Percentiles rank a stretch among this genome's conserved stretches.
These are phyloP conservation scores for Tringa solitaria DNA, from an alignment of 2,113 vertebrate genomes.

Conservation along the genomic window DNA sequence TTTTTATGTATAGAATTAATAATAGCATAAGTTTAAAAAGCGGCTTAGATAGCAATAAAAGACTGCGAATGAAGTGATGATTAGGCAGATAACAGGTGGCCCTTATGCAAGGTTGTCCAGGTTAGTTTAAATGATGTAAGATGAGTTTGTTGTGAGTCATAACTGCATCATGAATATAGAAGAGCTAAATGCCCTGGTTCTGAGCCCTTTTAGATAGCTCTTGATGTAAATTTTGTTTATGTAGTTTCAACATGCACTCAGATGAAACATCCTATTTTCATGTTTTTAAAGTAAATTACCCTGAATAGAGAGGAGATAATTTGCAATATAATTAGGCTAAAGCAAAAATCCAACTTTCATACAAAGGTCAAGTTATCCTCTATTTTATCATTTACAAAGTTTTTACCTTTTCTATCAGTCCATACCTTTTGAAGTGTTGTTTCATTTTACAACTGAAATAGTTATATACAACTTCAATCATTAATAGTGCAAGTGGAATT, in stretches of 20 bases:
- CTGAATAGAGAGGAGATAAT: constrained; percentile 30
- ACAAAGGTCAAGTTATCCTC: constrained; percentile 52
- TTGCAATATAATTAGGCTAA: constrained; percentile 46
- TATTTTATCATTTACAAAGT: background rate
- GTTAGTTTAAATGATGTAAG: constrained; percentile 1
- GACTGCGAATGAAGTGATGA: constrained; percentile 30
- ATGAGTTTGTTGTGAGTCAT: constrained; percentile 28
- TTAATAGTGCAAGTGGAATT: background rate
- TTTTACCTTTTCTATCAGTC: background rate
- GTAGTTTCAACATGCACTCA: constrained; percentile 31
- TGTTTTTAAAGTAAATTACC: constrained; percentile 60
- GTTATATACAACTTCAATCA: background rate
- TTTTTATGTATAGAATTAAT: constrained; percentile 54
- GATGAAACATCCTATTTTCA: constrained; percentile 56
- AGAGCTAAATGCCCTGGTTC: background rate
- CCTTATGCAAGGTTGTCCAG: constrained; percentile 8
- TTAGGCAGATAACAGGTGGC: constrained; percentile 39
- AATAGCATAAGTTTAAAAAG: background rate
- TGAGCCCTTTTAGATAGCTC: constrained; percentile 1
- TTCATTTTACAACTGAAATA: background rate
- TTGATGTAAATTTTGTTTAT: constrained; percentile 66
- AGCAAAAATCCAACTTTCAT: constrained; percentile 44
- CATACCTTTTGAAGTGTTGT: background rate
- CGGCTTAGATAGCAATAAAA: background rate
- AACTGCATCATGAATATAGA: constrained; percentile 40